These are phyloP conservation scores for Nasonia vitripennis DNA, from an alignment of 1,140 invertebrate genomes.

Conservation along the genomic window DNA sequence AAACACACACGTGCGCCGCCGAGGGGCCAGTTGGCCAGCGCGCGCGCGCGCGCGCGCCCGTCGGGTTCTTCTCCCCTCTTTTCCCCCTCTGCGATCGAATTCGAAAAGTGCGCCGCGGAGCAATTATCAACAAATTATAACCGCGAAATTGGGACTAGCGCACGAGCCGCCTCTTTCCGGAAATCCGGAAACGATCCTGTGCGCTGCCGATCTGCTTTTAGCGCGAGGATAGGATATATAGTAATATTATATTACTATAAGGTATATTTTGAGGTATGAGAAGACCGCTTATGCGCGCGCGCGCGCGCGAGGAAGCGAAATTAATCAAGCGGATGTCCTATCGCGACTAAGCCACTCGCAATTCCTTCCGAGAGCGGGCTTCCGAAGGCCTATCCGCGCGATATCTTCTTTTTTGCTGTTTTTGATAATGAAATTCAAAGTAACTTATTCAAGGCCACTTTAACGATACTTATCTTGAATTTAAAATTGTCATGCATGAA, in stretches of 20 bases:
- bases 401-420: background rate
- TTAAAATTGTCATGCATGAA: no score
- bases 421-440: background rate
- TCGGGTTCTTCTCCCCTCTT: no score
- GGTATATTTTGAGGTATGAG: background rate
- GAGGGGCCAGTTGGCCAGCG: slow-evolving; percentile 37
- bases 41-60: background rate
- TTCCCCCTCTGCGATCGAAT: no score
- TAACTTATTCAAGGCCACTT: no score
- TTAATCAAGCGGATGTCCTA: slow-evolving; percentile 43
- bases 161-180: background rate
- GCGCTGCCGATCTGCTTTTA: background rate
- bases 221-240: no score
- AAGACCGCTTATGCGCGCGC: background rate
- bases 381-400: background rate
- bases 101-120: background rate
- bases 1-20: slow-evolving; percentile 3
- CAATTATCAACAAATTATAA: slow-evolving; percentile 47
- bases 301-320: background rate
- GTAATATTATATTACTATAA: background rate
- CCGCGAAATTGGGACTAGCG: slow-evolving; percentile 3
- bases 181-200: slow-evolving; percentile 35
- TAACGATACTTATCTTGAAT: no score
- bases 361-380: slow-evolving; percentile 1
- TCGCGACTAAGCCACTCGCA: slow-evolving; percentile 15